Base-by-base conservation (phyloP, 2,797 vertebrate species). In the Crenuchus spilurus region DNA sequence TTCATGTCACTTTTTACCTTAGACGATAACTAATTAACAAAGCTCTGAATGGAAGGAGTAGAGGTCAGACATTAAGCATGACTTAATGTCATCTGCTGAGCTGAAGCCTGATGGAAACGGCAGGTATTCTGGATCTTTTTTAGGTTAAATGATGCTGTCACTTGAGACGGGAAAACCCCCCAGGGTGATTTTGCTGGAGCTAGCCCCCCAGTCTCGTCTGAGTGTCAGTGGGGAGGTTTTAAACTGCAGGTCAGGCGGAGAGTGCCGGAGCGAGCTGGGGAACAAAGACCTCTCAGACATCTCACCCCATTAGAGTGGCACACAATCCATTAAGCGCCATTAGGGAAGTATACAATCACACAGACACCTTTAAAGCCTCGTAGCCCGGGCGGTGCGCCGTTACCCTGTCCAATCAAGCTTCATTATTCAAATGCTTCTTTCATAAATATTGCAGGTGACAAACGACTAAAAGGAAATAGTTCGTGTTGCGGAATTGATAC, bases 321-420 rank as follows among this genome's bases (percentile, higher is more conserved):
- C 87, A 85, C 88, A 90, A 90, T 85, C 90, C 90, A 92, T 93
- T 92, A 91, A 89, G 84, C 78, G 88, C 90, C 90, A 92, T 92
- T 91, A 93, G 88, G 85, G 81, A 82, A 85, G 87, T 81, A 74
- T 87, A 87, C 80, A 80, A 80, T 88, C 82, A 84, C 87, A 84
- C 77, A 88, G 84, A 87, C 88, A 91, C 89, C 89, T 91, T 86
- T 86, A 88, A 89, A 84, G 75, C 79, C 76, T 78, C 80, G 84
- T 74, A 80, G 84, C 82, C 83, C 83, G 87, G 86, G 79, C 88
- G 86, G 88, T 87, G 84, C 86, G 84, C 82, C 67, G 78, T 91
- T 90, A 88, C 87, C 88, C 73, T n/a, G 83, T 85, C 67, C 82
- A 82, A 84, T 86, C 78, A 88, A 87, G 80, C 80, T 66, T 85